Base-by-base conservation (phyloP, 2,888 invertebrate species). In the Kuschelorhynchus macadamiae region DNA sequence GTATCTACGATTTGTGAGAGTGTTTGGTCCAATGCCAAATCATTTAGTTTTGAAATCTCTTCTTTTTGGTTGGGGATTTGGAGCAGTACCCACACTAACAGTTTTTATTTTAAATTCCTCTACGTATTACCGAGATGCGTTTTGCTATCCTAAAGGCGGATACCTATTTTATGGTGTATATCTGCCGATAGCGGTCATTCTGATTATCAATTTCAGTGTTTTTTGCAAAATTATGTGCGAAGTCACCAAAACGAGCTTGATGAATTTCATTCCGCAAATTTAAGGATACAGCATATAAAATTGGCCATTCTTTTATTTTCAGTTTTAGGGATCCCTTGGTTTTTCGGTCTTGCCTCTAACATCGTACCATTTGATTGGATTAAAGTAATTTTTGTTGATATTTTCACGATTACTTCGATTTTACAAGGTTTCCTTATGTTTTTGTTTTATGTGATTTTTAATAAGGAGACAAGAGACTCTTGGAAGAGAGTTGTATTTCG, bases 1-100 rank as follows among this genome's bases (percentile, higher is more conserved):
- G 56, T 91, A 91, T 77, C 84, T 89, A 44, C 84, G 89, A 53
- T 86, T 91, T 71, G 91, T 92, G 16, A 85, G 87, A 75, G 89
- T 91, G 1, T 86, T 91, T 55, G 87, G 87, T 0, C 85, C 87
- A 12, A 86, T 86, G 47, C 86, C 87, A 11, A 87, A 88, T 0
- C 86, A 88, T 64, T 88, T 91, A 76, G 81, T 90, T 52, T 77
- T 89, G 60, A 87, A 90, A 77, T 88, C 89, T 0, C 85, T 87
- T 2, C 80, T 89, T 0, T 88, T 90, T 72, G 88, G 90, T 5
- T 91, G 91, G 90, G 88, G 90, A 33, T 78, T 85, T 32, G 88
- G 88, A 0, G 78, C 86, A 56, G 81, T 87, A 21, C 84, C 88
- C 0, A 85, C 89, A 9, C 82, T 85, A 1, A 74, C 86, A n/a